These are phyloP conservation scores for Petrocephalus sullivani DNA, from an alignment of 2,797 vertebrate genomes.

Conservation along the genomic window DNA sequence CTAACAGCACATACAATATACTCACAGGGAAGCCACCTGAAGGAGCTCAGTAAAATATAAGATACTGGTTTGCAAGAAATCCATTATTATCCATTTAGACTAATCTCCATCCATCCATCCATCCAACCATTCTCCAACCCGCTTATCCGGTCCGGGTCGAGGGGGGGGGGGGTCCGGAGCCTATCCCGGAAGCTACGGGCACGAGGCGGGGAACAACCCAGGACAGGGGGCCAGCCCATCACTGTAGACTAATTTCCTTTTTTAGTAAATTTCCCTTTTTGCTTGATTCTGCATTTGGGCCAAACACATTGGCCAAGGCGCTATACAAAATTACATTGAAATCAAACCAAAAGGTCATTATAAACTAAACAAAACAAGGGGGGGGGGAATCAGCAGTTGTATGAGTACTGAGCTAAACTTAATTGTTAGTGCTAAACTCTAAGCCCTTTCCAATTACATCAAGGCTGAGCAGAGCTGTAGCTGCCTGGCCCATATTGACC, in stretches of 20 bases:
- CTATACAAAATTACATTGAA: background rate
- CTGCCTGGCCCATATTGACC: constrained; percentile 39
- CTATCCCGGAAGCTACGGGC: too few species aligned
- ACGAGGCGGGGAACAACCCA: too few species aligned
- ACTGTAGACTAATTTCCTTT: background rate
- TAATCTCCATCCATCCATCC: too few species aligned
- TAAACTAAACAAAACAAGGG: background rate
- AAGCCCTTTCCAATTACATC: constrained; percentile 42
- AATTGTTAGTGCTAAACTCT: background rate
- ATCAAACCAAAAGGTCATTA: background rate
- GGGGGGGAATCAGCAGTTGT: background rate
- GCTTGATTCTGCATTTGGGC: background rate
- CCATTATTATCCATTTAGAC: background rate
- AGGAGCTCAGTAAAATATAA: background rate
- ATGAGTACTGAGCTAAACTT: background rate
- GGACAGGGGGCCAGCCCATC: too few species aligned
- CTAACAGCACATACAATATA: background rate
- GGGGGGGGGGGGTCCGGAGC: too few species aligned
- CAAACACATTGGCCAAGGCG: background rate
- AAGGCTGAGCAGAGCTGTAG: constrained; percentile 32
- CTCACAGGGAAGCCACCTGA: background rate
- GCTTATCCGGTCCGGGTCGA: too few species aligned
- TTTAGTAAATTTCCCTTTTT: background rate
- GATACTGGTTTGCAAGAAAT: background rate
- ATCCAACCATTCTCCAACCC: too few species aligned